Evolutionary conservation across 2,113 vertebrate species (phyloP).

Genomic region (Siniperca chuatsi): DNA sequence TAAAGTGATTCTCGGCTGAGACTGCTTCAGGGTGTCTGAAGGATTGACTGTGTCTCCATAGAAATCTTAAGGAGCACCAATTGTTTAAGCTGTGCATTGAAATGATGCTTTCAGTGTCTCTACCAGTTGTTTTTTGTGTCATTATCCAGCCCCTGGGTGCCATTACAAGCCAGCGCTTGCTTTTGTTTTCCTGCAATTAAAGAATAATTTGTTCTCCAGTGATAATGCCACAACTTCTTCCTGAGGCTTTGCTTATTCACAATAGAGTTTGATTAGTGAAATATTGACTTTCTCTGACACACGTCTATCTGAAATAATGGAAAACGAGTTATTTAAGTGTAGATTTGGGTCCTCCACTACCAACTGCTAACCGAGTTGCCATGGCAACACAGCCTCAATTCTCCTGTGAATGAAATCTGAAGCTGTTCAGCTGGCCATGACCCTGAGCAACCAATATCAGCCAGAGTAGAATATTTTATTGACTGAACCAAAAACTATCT

Average conservation of each 20-base stretch:
- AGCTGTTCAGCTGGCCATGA: slow-evolving; percentile 27
- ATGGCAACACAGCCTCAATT: slow-evolving; percentile 38
- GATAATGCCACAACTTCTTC: slow-evolving; percentile 24
- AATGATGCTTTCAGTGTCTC: slow-evolving; percentile 71
- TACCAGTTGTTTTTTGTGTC: slow-evolving; percentile 53
- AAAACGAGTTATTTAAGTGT: neutral
- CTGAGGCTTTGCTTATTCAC: neutral
- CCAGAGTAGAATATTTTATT: slow-evolving; percentile 12
- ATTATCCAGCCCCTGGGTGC: slow-evolving; percentile 54
- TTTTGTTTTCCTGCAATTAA: slow-evolving; percentile 75
- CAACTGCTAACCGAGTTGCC: slow-evolving; percentile 18
- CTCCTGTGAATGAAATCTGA: neutral
- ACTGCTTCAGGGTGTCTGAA: slow-evolving; percentile 48
- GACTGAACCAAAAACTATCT: neutral
- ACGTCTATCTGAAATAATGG: neutral
- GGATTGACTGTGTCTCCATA: slow-evolving; percentile 57
- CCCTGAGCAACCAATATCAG: slow-evolving; percentile 15
- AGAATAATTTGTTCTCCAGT: slow-evolving; percentile 67
- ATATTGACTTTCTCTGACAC: slow-evolving; percentile 3
- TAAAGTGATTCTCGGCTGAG: slow-evolving; percentile 42
- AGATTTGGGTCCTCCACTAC: neutral
- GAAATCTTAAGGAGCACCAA: slow-evolving; percentile 58
- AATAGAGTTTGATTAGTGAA: neutral
- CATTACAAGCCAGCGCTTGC: slow-evolving; percentile 41
- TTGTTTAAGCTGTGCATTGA: slow-evolving; percentile 75